These are phyloP conservation scores for Ametastegia equiseti DNA, from an alignment of 2,888 invertebrate genomes.

Conservation along the genomic window DNA sequence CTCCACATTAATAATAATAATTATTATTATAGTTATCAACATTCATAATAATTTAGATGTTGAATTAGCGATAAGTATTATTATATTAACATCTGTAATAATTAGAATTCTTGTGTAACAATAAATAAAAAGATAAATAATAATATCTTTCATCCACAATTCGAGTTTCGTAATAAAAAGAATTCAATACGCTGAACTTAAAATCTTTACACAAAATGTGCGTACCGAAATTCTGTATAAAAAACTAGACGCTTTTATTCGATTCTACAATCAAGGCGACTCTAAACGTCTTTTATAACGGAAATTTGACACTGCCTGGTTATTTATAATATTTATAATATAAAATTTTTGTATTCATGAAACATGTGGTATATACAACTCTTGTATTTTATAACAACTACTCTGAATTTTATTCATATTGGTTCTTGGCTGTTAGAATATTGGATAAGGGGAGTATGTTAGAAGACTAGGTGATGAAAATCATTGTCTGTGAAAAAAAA, in stretches of 20 bases:
- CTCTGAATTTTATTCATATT: slow-evolving; percentile 8
- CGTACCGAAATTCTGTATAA: not conserved
- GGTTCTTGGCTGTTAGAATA: slow-evolving; percentile 27
- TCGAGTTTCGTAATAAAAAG: not conserved
- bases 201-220: not conserved
- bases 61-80: slow-evolving; percentile 17
- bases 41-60: slow-evolving; percentile 1
- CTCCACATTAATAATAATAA: not conserved
- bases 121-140: slow-evolving; percentile 39
- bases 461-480: not conserved
- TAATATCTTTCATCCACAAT: slow-evolving; percentile 11
- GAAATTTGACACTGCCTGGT: slow-evolving; percentile 17
- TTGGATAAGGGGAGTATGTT: not conserved
- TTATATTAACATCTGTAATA: not conserved
- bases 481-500: not conserved
- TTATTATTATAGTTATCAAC: not conserved
- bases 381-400: slow-evolving; percentile 20
- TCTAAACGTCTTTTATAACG: not conserved
- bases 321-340: slow-evolving; percentile 19
- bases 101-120: slow-evolving; percentile 16
- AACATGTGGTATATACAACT: slow-evolving; percentile 30
- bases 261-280: not conserved
- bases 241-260: not conserved
- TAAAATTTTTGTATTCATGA: slow-evolving; percentile 34
- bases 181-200: not conserved